Evolutionary conservation across 2,797 vertebrate genomes (phyloP).

Genomic region (Centropyge bicolor): DNA sequence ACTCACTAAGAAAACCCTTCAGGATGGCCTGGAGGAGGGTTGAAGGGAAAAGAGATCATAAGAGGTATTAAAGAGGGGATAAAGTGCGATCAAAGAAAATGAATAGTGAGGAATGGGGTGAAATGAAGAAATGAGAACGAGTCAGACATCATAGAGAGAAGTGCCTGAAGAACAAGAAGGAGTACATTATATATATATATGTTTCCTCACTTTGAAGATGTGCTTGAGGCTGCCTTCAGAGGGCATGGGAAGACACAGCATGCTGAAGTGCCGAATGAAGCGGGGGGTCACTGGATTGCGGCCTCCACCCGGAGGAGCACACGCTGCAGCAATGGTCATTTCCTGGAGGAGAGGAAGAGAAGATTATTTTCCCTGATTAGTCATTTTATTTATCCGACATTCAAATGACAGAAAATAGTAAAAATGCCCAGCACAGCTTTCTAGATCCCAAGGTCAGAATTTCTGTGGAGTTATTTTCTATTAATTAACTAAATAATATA

Average conservation of each 20-base stretch:
- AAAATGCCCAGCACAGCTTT: not conserved
- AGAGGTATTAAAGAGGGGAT: not conserved
- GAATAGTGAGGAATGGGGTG: not conserved
- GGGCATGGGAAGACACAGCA: conserved; percentile 89
- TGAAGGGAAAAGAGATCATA: not conserved
- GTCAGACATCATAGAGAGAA: not conserved
- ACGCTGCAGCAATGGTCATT: conserved; percentile 88
- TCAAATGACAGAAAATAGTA: not conserved
- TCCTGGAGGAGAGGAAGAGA: conserved; percentile 73
- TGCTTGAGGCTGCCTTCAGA: conserved; percentile 90
- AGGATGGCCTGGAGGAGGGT: conserved; percentile 86
- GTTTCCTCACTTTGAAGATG: conserved; percentile 88
- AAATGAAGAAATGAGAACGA: not conserved
- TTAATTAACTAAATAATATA: too few species aligned
- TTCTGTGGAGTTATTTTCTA: not conserved
- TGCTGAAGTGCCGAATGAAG: conserved; percentile 91
- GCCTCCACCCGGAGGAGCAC: conserved; percentile 90
- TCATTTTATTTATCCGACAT: not conserved
- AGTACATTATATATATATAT: not conserved
- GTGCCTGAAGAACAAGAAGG: not conserved
- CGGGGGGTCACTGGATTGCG: conserved; percentile 91
- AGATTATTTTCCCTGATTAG: not conserved
- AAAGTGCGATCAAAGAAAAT: not conserved
- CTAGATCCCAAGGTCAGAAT: not conserved
- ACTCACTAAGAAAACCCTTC: conserved; percentile 88